Evolutionary conservation across 1,140 invertebrate species (phyloP).

Genomic region (Ylistrum balloti): DNA sequence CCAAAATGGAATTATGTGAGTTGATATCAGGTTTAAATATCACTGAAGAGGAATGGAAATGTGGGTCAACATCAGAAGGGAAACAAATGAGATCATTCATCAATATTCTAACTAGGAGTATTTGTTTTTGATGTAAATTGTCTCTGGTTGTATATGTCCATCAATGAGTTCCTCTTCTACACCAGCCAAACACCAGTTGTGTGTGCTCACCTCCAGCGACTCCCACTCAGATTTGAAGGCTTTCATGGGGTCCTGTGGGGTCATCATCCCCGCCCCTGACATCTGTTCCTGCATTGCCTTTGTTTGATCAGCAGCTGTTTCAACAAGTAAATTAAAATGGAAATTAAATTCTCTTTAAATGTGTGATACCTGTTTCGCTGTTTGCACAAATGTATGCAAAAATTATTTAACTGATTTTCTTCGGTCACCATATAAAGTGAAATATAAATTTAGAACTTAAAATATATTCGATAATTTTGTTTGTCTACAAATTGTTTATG

Average conservation of each 20-base stretch:
- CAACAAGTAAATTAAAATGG: background rate
- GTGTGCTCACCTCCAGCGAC: slow-evolving; percentile 97
- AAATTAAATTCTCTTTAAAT: no score
- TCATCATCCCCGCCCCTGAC: slow-evolving; percentile 97
- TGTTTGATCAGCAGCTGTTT: slow-evolving; percentile 94
- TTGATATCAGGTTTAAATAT: background rate
- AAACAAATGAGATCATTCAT: background rate
- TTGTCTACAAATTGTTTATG: no score
- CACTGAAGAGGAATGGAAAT: background rate
- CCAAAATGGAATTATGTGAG: background rate
- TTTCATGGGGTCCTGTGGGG: slow-evolving; percentile 98
- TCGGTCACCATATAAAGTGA: no score
- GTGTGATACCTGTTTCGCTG: background rate
- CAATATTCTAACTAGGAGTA: slow-evolving; percentile 47
- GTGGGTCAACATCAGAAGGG: background rate
- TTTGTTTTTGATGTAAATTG: slow-evolving; percentile 79
- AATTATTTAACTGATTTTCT: no score
- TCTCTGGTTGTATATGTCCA: slow-evolving; percentile 77
- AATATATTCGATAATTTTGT: no score
- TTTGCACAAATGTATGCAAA: no score
- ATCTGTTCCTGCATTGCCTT: slow-evolving; percentile 99
- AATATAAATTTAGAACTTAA: no score
- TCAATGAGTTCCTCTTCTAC: slow-evolving; percentile 87
- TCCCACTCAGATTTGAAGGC: slow-evolving; percentile 99
- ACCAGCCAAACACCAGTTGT: slow-evolving; percentile 93